Evolutionary conservation across 2,888 invertebrate species (phyloP), one percentile per base, ranked within the genome.

Genomic region (Tenthredo mesomela): DNA sequence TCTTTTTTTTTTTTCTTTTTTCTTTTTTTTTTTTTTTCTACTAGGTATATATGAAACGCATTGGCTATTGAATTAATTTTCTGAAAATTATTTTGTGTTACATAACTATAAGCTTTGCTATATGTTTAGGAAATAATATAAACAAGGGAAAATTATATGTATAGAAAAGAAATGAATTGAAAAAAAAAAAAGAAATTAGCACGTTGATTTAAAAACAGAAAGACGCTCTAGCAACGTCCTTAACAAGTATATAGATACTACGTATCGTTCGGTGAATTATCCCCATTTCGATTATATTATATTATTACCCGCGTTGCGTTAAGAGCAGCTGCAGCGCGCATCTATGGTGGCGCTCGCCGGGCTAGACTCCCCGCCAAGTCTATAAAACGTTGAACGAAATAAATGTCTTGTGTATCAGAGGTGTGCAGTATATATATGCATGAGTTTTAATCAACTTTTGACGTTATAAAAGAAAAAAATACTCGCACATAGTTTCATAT

Each of bases 341-440:
- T 12, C 15, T 33, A 67, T 33, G 73, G 40, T 73, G 40, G 40
- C 21, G 73, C 40, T 40, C 29, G 43, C 61, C 25, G 12, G 12
- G 21, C 12, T 10, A 25, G 73, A 73, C 40, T 73, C 73, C 73
- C 73, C 40, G 73, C 73, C 40, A 73, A 73, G 73, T 73, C 43
- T n/a, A 73, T 73, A 73, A 73, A 73, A 73, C 73, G 40, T 40
- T 40, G n/a, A 43, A 73, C 43, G 67, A 25, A 73, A 43, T 73
- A 43, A 43, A 73, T 12, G 43, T 43, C 73, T 40, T 18, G 37
- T 70, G 37, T 37, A 37, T 67, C 33, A n/a, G n/a, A n/a, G n/a
- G n/a, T n/a, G n/a, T n/a, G 29, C 29, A 18, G 25, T 67, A 33
- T 67, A 67, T 67, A 33, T 12, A 33, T 37, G n/a, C n/a, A 37